Conservation (phyloP, 64 coral and sea anemone genomes). For the Montipora efflorescens region DNA sequence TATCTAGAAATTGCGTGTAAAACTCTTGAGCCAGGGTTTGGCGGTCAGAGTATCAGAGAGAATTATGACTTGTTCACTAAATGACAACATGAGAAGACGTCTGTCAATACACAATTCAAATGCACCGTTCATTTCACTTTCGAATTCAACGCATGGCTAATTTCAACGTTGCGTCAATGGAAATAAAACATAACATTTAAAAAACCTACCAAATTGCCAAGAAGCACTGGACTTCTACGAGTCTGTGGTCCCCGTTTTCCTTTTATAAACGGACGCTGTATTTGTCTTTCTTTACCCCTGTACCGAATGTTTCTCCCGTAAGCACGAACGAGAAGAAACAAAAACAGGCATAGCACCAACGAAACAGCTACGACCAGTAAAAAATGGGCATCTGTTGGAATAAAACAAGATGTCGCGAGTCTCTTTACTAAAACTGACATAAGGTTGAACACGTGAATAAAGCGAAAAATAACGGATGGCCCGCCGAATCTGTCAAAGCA, state of each 20-base stretch:
- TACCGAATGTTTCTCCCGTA: background rate
- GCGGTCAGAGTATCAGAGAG: background rate
- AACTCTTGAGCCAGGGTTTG: background rate
- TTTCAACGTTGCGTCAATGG: background rate
- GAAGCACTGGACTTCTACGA: background rate
- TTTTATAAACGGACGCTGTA: slow-evolving; percentile 21
- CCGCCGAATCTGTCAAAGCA: slow-evolving; percentile 15
- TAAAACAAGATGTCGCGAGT: background rate
- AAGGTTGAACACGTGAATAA: slow-evolving; percentile 2
- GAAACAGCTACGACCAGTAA: slow-evolving; percentile 13
- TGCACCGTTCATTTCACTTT: background rate
- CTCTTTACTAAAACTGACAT: background rate
- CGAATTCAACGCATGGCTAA: background rate
- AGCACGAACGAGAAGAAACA: slow-evolving; percentile 9
- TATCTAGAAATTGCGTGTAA: background rate
- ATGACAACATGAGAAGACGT: too few species aligned
- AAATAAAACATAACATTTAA: background rate
- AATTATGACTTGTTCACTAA: slow-evolving; percentile 5
- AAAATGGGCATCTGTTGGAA: slow-evolving; percentile 5
- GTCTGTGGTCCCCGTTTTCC: background rate
- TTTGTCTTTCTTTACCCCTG: background rate
- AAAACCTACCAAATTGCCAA: slow-evolving; percentile 21
- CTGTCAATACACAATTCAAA: background rate
- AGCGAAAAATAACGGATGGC: background rate
- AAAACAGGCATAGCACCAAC: background rate